A percentile compares a stretch with the other conserved stretches of the same genome.
Evolutionary conservation across 2,113 vertebrate genomes (phyloP).

Genomic region (Picathartes gymnocephalus): DNA sequence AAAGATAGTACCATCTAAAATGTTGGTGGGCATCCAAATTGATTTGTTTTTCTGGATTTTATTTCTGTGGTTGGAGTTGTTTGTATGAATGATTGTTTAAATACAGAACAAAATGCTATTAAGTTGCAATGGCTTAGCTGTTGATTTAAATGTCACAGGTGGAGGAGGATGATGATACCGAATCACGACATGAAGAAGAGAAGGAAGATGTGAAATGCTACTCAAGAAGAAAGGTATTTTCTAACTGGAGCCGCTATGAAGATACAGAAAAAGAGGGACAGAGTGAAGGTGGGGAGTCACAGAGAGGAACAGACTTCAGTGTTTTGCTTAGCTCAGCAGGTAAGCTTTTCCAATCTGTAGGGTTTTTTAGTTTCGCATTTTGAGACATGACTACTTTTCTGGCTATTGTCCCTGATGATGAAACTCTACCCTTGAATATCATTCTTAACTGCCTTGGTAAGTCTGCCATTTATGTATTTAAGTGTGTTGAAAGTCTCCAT

Average conservation of each 20-base stretch:
- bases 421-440: not conserved
- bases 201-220: slow-evolving; percentile 67
- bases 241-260: slow-evolving; percentile 90
- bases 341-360: slow-evolving; percentile 46
- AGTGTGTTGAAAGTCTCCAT: not conserved
- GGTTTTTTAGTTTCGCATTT: not conserved
- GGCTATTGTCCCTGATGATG: not conserved
- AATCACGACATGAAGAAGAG: slow-evolving; percentile 64
- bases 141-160: slow-evolving; percentile 23
- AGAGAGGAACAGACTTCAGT: slow-evolving; percentile 87
- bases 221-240: slow-evolving; percentile 86
- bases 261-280: slow-evolving; percentile 74
- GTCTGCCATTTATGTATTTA: not conserved
- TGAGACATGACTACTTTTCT: not conserved
- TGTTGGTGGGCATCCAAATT: not conserved
- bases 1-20: not conserved
- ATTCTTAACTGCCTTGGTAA: not conserved
- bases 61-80: not conserved
- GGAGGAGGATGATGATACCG: slow-evolving; percentile 34
- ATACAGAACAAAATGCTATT: not conserved
- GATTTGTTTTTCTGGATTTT: not conserved
- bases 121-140: not conserved
- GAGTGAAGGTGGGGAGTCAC: slow-evolving; percentile 70
- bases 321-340: slow-evolving; percentile 86
- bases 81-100: not conserved